Evolutionary conservation across 2,797 vertebrate species (phyloP), one percentile per base, ranked within the genome.

Genomic region (Brachyrhaphis roseni): DNA sequence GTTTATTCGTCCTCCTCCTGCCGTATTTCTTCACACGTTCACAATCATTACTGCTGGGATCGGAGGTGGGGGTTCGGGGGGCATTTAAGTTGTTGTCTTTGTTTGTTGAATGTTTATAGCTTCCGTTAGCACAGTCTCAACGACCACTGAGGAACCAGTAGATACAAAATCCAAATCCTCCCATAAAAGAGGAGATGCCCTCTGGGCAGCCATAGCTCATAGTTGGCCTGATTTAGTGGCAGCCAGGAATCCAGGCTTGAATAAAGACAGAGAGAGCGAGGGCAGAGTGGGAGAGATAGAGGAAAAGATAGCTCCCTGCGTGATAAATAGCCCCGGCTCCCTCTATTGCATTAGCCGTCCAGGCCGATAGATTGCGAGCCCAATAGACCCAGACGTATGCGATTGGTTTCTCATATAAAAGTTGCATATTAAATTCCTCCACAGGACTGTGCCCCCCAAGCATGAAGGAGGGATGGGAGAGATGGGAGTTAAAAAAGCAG

Each of bases 361-460:
- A 92, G 93, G 92, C 95, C 95, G 95, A 96, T 95, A 95, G 95
- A 96, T 96, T 96, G 95, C 94, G 87, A 93, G 93, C 94, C 94
- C 94, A 94, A 95, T 95, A 95, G 93, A 95, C 95, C 93, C 94
- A 95, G 95, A 96, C 95, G 95, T 94, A 93, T 95, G 94, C 94
- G 93, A 95, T 96, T 95, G 95, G 95, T 96, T 96, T 95, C 95
- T 95, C 94, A 96, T 96, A 96, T 95, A 95, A 96, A 96, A 96
- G 95, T 96, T 95, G 95, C 95, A 96, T 96, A 96, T 96, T 96
- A 96, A 96, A 96, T 96, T 96, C 95, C 95, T 95, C 93, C 95
- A 96, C 96, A 95, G 94, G 93, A 93, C 93, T 93, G 92, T 93
- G 92, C 93, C 91, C 93, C 92, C 92, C 91, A 91, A 94, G 93